phyloP scores from a whole-genome alignment of 2,888 invertebrate species.

The Branchellion lobata region DNA sequence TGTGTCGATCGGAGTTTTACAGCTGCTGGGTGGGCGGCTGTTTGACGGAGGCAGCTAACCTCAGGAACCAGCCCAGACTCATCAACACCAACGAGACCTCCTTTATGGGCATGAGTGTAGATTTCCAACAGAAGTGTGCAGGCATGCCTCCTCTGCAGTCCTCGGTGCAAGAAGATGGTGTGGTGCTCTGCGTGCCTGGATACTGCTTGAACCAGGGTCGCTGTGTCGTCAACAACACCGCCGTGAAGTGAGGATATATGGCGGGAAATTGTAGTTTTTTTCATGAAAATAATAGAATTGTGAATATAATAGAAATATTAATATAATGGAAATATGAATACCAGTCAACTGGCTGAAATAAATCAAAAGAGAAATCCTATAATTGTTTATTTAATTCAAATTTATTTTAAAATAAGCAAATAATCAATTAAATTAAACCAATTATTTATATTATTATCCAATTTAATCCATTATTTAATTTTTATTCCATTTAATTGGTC shows the following conservation, averaged over 20 bases:
- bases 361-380: too few species aligned
- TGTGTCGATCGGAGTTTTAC: conserved; percentile 58
- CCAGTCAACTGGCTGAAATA: too few species aligned
- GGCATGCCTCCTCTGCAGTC: conserved; percentile 60
- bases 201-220: conserved; percentile 89
- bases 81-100: conserved; percentile 96
- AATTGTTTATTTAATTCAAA: too few species aligned
- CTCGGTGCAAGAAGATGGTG: not conserved
- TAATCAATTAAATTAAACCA: not conserved
- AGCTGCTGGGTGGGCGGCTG: conserved; percentile 69
- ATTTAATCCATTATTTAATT: too few species aligned
- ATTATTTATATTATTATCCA: too few species aligned
- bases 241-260: conserved; percentile 24
- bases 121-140: conserved; percentile 68
- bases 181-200: conserved; percentile 71
- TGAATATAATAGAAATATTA: too few species aligned
- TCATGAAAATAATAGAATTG: not conserved
- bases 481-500: too few species aligned
- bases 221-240: conserved; percentile 68
- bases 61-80: conserved; percentile 65
- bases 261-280: not conserved
- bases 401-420: not conserved
- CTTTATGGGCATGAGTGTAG: conserved; percentile 88
- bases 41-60: conserved; percentile 77
- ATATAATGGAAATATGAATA: too few species aligned